Evolutionary conservation across 2,888 invertebrate genomes (phyloP), one percentile per base, ranked within the genome.

Genomic region (Leptinotarsa rubiginosa): DNA sequence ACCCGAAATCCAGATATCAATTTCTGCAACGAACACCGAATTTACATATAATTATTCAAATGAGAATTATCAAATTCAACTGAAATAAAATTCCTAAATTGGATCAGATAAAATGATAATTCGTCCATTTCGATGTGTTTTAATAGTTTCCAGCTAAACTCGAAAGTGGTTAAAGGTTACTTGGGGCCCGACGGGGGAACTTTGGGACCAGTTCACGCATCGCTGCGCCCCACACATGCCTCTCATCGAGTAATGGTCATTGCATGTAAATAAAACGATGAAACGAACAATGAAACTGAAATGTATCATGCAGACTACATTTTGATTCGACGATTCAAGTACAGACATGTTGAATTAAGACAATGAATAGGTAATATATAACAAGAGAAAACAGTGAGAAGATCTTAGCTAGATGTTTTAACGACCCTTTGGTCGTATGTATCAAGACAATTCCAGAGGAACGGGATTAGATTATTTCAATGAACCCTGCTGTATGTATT

Each of bases 181-280:
- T 76, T 71, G 79, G 77, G 80, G 78, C 76, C 79, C 76, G 41
- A 67, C 88, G 89, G 89, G 89, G 88, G 89, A 62, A 31, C 31
- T 31, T 31, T 62, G 62, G 90, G 90, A 89, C 89, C 89, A 87
- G 89, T 88, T 89, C 89, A 89, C 89, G 90, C 89, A 88, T 88
- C 90, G 89, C 88, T 90, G 88, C 87, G 89, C 88, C 89, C 81
- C 83, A 88, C 88, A 87, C 87, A 89, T 89, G 89, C 88, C 85
- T 84, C 82, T 84, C 82, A 82, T 84, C 83, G 83, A 81, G 82
- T 85, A 86, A 86, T 86, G 85, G 85, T 83, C 83, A 85, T 84
- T 84, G 84, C 86, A 86, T 86, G 86, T 86, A 86, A 86, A 86
- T 85, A 85, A 83, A 84, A 84, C 83, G 85, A 85, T 83, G 83